Evolutionary conservation across 1,140 invertebrate species (phyloP).

Genomic region (Caerostris extrusa): DNA sequence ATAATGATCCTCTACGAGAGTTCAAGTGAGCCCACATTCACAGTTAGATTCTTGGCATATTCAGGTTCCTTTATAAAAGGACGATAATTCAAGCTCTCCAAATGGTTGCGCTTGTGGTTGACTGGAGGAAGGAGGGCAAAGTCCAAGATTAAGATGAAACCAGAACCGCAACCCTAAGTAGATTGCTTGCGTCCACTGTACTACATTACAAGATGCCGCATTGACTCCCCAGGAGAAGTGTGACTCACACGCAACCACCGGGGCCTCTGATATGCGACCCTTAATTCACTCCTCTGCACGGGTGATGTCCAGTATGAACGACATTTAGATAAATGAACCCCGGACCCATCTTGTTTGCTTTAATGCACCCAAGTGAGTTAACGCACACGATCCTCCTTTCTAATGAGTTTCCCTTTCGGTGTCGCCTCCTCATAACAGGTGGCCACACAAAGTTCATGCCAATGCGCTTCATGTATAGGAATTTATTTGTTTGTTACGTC

Average conservation of each 20-base stretch:
- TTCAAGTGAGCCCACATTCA: no score
- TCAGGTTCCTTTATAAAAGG: no score
- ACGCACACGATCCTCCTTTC: conserved; percentile 7
- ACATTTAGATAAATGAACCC: conserved; percentile 57
- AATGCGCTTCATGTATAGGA: neutral
- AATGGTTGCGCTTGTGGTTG: no score
- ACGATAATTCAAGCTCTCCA: no score
- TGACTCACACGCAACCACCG: conserved; percentile 2
- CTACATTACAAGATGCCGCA: conserved; percentile 3
- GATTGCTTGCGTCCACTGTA: neutral
- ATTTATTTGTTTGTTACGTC: no score
- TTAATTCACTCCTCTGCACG: conserved; percentile 29
- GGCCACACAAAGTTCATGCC: neutral
- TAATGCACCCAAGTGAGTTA: conserved; percentile 63
- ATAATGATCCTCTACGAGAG: no score
- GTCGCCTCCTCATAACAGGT: conserved; percentile 16
- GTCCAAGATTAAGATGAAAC: conserved; percentile 11
- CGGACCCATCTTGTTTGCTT: conserved; percentile 56
- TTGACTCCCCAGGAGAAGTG: neutral
- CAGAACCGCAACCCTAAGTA: neutral
- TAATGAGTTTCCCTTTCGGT: conserved; percentile 25
- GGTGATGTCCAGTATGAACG: neutral
- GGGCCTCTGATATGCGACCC: conserved; percentile 35
- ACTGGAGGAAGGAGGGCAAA: neutral
- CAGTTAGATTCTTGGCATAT: no score